A percentile compares a stretch with the other conserved stretches of the same genome.
phyloP scores from a whole-genome alignment of 2,797 vertebrate species.

The Urosaurus nigricauda region DNA sequence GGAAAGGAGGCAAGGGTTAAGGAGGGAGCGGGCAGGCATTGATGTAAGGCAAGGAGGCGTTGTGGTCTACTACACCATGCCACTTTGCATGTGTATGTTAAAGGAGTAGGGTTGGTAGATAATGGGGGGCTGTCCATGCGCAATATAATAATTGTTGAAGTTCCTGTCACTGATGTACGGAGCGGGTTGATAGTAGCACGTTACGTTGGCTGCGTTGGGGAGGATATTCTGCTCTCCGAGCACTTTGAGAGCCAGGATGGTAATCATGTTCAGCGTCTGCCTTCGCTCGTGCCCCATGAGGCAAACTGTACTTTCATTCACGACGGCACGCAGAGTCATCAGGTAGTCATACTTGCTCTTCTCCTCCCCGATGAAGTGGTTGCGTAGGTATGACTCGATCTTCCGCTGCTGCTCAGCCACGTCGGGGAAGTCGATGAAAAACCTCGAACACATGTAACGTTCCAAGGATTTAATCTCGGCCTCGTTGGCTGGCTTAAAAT shows the following conservation, averaged over 20 bases:
- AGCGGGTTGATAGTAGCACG: constrained; percentile 96
- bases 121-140: constrained; percentile 86
- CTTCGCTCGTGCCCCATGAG: constrained; percentile 93
- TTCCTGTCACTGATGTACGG: constrained; percentile 90
- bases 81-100: constrained; percentile 86
- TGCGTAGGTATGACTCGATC: constrained; percentile 95
- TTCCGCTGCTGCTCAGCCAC: constrained; percentile 94
- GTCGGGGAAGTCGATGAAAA: constrained; percentile 98
- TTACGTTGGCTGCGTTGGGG: constrained; percentile 91
- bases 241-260: constrained; percentile 92
- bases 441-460: constrained; percentile 98
- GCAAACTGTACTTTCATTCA: constrained; percentile 95
- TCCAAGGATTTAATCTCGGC: constrained; percentile 93
- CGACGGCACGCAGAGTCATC: constrained; percentile 93
- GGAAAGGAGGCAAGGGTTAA: background rate
- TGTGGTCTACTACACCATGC: constrained; percentile 80
- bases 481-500: constrained; percentile 92
- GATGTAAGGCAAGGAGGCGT: constrained; percentile 44
- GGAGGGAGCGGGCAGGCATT: constrained; percentile 9
- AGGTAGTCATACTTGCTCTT: constrained; percentile 97
- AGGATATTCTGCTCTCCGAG: constrained; percentile 95
- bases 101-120: constrained; percentile 91
- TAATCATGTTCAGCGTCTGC: constrained; percentile 97
- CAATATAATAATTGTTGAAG: constrained; percentile 91
- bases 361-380: constrained; percentile 97